These are phyloP conservation scores for Pelodiscus sinensis DNA, from an alignment of 2,113 vertebrate species.

Conservation along the genomic window DNA sequence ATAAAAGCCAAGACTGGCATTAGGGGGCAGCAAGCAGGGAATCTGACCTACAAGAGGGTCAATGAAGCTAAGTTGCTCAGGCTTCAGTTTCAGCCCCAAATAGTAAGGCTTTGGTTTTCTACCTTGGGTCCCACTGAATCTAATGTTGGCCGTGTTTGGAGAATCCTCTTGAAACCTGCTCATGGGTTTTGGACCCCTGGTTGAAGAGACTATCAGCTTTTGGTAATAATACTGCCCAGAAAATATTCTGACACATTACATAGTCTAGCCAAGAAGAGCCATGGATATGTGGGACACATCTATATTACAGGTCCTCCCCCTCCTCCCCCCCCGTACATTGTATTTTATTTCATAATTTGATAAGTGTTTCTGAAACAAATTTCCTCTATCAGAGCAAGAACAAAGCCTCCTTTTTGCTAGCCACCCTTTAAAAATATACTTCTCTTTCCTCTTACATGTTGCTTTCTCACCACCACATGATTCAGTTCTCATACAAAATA, in stretches of 20 bases:
- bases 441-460: background rate
- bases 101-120: too few species aligned
- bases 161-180: too few species aligned
- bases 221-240: background rate
- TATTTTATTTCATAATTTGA: background rate
- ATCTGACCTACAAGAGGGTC: too few species aligned
- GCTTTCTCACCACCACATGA: background rate
- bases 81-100: too few species aligned
- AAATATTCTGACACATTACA: background rate
- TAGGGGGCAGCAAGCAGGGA: too few species aligned
- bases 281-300: background rate
- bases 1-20: too few species aligned
- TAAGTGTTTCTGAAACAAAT: background rate
- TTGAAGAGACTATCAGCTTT: background rate
- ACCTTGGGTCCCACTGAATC: too few species aligned
- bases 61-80: too few species aligned
- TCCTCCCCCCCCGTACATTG: background rate
- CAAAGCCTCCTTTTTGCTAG: background rate
- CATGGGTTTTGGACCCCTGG: too few species aligned
- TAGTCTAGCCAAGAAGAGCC: background rate
- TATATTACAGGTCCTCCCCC: background rate
- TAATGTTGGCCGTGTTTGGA: too few species aligned
- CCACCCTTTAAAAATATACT: background rate
- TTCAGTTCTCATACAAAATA: background rate
- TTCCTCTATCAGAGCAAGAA: background rate